phyloP scores from a whole-genome alignment of 35 echinoderm and acorn worm species.

The Apostichopus parvimensis region DNA sequence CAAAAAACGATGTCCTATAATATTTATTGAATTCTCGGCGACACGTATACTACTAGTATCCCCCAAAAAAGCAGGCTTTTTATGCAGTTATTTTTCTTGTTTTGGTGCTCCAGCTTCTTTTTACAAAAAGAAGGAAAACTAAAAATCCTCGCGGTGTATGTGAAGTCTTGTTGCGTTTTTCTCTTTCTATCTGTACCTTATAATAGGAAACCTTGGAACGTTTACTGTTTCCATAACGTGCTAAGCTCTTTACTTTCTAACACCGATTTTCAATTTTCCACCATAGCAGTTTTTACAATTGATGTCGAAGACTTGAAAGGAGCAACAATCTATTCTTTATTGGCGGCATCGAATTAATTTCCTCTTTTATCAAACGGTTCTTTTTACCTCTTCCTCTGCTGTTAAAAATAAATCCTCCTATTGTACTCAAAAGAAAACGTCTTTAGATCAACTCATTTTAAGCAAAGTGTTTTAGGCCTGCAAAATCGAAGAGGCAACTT shows the following conservation, averaged over 20 bases:
- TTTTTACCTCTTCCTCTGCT: not conserved
- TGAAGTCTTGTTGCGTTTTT: not conserved
- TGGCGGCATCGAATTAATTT: constrained; percentile 41
- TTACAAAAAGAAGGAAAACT: not conserved
- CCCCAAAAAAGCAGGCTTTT: too few relatives aligned
- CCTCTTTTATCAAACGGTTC: not conserved
- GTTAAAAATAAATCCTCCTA: constrained; percentile 49
- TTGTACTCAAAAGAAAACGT: constrained; percentile 31
- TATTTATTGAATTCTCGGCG: too few relatives aligned
- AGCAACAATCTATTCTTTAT: constrained; percentile 19
- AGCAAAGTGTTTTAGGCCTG: not conserved
- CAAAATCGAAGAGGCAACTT: constrained; percentile 43
- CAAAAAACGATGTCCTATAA: too few relatives aligned
- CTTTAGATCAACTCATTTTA: constrained; percentile 30
- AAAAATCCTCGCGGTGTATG: not conserved
- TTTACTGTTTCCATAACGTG: not conserved
- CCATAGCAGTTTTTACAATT: too few relatives aligned
- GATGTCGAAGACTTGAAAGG: constrained; percentile 3
- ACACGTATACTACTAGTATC: too few relatives aligned
- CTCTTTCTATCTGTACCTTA: not conserved
- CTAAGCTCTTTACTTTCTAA: constrained; percentile 23
- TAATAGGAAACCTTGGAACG: constrained; percentile 34
- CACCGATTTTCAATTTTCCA: not conserved
- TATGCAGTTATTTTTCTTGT: too few relatives aligned
- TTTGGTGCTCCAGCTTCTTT: not conserved